These are phyloP conservation scores for Protobothrops flavoviridis DNA, from an alignment of 2,113 vertebrate species.

Conservation along the genomic window DNA sequence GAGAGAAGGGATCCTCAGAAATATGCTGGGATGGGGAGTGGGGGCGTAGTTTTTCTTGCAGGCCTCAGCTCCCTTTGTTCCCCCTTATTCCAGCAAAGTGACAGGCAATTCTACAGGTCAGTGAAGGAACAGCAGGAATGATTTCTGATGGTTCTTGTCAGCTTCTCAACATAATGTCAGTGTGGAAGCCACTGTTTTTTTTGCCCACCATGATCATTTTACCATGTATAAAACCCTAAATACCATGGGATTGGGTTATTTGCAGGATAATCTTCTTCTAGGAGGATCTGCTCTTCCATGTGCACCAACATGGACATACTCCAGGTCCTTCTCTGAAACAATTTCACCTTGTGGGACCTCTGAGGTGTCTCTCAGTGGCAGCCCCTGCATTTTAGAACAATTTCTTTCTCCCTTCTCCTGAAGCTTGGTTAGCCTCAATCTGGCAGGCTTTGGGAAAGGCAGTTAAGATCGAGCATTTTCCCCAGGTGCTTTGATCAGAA, in stretches of 20 bases:
- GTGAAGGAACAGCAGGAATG: background rate
- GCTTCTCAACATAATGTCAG: background rate
- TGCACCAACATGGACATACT: background rate
- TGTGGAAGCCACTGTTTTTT: background rate
- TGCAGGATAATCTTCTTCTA: background rate
- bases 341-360: background rate
- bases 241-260: background rate
- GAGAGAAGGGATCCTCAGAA: background rate
- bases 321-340: background rate
- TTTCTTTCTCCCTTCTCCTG: background rate
- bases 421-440: background rate
- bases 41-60: background rate
- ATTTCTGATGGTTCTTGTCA: background rate
- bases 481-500: background rate
- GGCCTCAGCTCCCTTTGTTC: too few relatives aligned
- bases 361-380: background rate
- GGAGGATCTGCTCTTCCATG: background rate
- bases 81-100: too few relatives aligned
- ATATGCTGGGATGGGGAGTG: background rate
- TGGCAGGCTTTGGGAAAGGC: background rate
- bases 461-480: background rate
- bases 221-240: background rate
- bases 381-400: background rate
- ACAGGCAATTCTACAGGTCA: background rate
- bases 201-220: too few relatives aligned